These are phyloP conservation scores for Synanthedon formicaeformis DNA, from an alignment of 2,888 invertebrate genomes.

Conservation along the genomic window DNA sequence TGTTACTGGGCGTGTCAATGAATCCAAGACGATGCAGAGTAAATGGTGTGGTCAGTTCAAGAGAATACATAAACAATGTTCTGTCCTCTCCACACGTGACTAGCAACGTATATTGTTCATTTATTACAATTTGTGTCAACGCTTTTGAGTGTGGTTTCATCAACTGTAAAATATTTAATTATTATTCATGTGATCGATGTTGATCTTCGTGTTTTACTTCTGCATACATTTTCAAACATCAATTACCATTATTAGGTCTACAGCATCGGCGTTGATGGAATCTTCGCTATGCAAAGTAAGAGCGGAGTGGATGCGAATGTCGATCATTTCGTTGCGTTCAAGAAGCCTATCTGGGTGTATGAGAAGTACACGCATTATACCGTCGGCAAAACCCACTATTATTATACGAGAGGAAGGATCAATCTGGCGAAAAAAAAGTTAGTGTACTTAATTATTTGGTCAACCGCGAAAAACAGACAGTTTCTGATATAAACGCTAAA, in stretches of 20 bases:
- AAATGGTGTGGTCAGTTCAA: slow-evolving; percentile 49
- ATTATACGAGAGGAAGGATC: slow-evolving; percentile 75
- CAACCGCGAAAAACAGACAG: neutral
- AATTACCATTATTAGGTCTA: slow-evolving; percentile 47
- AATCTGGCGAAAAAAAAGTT: slow-evolving; percentile 42
- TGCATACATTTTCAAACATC: neutral
- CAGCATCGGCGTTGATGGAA: slow-evolving; percentile 33
- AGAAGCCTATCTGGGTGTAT: slow-evolving; percentile 42
- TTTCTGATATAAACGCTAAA: no score
- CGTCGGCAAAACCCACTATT: slow-evolving; percentile 78
- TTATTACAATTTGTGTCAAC: slow-evolving; percentile 73
- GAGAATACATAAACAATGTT: slow-evolving; percentile 76
- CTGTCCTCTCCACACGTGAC: slow-evolving; percentile 76
- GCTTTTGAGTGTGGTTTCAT: slow-evolving; percentile 77
- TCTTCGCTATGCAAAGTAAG: slow-evolving; percentile 51
- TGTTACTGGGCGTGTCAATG: slow-evolving; percentile 72
- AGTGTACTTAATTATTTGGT: neutral
- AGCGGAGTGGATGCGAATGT: slow-evolving; percentile 41
- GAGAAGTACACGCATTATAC: slow-evolving; percentile 72
- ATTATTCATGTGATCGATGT: no score
- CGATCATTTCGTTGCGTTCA: slow-evolving; percentile 21
- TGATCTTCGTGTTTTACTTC: no score
- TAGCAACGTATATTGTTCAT: slow-evolving; percentile 67
- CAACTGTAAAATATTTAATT: slow-evolving; percentile 28
- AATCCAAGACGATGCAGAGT: slow-evolving; percentile 76